Evolutionary conservation across 2,888 invertebrate genomes (phyloP), one percentile per base, ranked within the genome.

Genomic region (Congeria kusceri): DNA sequence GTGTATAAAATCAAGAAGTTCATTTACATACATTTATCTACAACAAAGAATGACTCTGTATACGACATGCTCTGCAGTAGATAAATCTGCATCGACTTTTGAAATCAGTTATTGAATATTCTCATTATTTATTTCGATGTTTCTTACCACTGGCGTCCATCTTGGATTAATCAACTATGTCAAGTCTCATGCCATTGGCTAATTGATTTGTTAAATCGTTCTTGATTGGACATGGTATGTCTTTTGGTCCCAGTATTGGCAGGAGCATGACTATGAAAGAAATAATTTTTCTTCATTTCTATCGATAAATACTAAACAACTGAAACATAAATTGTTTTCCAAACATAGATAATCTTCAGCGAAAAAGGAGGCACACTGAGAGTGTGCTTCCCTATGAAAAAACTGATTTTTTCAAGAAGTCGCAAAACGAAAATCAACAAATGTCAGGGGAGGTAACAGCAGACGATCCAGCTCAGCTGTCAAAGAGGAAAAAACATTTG

Each of bases 311-410:
- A 23, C 25, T 15, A 57, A 47, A 49, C 32, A 46, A 39, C 23
- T 67, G 44, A 63, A 39, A 20, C 53, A 49, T 23, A 15, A 39
- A 20, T 61, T 46, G 32, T 27, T 63, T 20, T 58, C 59, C 82
- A 84, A 89, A 88, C 82, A 91, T 91, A 91, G 90, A 89, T 84
- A 76, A 86, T 57, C 68, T 63, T 77, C 77, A 62, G 56, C 85
- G 88, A 61, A 91, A 90, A 77, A 80, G 91, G 83, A 88, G 85
- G 85, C 91, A 89, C 90, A 88, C 88, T 59, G 84, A 78, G 13
- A 67, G 84, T 84, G 89, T 88, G 89, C 87, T 86, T 82, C 75
- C 46, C 70, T 74, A 27, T 58, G 20, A 58, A 29, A 64, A 29
- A 44, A 32, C 44, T 47, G 27, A 49, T 53, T 29, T 53, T 29